phyloP scores from a whole-genome alignment of 2,113 vertebrate genomes.

The Acanthisitta chloris region DNA sequence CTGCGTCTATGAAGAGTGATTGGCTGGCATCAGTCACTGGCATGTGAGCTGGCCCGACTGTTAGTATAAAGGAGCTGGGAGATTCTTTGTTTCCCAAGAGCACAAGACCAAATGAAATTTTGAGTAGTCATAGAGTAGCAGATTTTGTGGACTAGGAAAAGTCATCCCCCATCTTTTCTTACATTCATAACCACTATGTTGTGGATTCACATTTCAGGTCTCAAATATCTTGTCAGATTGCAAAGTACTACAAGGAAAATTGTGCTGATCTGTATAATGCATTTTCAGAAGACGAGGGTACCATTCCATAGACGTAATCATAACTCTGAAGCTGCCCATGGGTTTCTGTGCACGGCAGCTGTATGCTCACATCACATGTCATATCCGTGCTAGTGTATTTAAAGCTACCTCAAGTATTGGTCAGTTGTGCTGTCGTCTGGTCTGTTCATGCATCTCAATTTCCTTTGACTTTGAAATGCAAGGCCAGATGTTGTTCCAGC shows the following conservation, averaged over 20 bases:
- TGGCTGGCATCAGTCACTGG: fast-evolving
- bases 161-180: neutral
- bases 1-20: neutral
- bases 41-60: neutral
- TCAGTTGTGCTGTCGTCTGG: neutral
- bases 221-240: neutral
- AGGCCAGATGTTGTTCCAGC: neutral
- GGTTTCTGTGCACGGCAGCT: neutral
- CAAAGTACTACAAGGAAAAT: neutral
- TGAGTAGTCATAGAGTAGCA: neutral
- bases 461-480: neutral
- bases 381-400: neutral
- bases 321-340: neutral
- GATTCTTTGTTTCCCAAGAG: neutral
- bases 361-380: fast-evolving
- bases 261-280: neutral
- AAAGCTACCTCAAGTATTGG: neutral
- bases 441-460: neutral
- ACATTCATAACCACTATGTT: neutral
- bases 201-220: neutral
- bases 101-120: neutral
- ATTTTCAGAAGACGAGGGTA: neutral
- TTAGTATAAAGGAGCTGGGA: neutral
- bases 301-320: neutral
- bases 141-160: neutral